phyloP scores from a whole-genome alignment of 2,888 invertebrate species.

The Oscheius sp. region DNA sequence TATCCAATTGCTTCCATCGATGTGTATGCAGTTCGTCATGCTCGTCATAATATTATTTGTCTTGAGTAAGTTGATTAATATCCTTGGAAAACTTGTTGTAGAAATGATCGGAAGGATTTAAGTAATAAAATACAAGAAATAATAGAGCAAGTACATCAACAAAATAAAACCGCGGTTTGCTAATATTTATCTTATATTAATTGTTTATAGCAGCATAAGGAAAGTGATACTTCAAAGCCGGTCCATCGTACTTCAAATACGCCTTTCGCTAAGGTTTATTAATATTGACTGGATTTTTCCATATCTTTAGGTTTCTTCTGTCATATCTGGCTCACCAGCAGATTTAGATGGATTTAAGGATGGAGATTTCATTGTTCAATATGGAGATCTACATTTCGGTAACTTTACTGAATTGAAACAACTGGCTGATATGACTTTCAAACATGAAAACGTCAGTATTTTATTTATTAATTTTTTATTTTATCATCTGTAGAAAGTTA shows the following conservation, averaged over 20 bases:
- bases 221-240: neutral
- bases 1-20: conserved; percentile 89
- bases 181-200: conserved; percentile 44
- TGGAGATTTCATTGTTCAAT: conserved; percentile 64
- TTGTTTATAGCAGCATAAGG: neutral
- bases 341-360: conserved; percentile 44
- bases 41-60: conserved; percentile 88
- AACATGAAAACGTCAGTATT: conserved; percentile 49
- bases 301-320: conserved; percentile 32
- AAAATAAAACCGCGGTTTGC: conserved; percentile 21
- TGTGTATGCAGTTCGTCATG: conserved; percentile 87
- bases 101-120: conserved; percentile 86
- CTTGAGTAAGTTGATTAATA: conserved; percentile 72
- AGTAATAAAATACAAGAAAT: conserved; percentile 79
- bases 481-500: conserved; percentile 57
- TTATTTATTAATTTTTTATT: conserved; percentile 2
- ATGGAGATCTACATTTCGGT: conserved; percentile 60
- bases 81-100: too few species aligned
- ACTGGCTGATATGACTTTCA: conserved; percentile 49
- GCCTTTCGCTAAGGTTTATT: conserved; percentile 48
- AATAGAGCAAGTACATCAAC: conserved; percentile 76
- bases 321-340: conserved; percentile 51
- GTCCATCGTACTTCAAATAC: conserved; percentile 59
- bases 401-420: conserved; percentile 57
- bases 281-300: neutral